phyloP scores from a whole-genome alignment of 2,888 invertebrate species.

The Cephus spinipes region DNA sequence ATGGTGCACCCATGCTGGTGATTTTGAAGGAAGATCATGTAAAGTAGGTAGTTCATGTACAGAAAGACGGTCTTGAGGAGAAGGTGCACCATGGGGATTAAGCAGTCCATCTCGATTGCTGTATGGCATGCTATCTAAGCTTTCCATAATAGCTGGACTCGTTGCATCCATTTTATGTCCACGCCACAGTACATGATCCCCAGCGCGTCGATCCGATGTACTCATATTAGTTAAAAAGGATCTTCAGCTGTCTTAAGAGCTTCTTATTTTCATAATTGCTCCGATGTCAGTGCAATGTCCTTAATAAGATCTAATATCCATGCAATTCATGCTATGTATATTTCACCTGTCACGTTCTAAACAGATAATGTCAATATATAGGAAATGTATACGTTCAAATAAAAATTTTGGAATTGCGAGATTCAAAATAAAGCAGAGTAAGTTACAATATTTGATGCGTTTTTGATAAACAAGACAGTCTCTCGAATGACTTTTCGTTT shows the following conservation, averaged over 20 bases:
- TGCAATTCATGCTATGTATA: neutral
- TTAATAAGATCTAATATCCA: neutral
- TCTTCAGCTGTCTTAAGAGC: neutral
- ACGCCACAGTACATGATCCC: conserved; percentile 31
- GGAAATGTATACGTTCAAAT: neutral
- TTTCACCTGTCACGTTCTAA: neutral
- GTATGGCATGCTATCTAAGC: conserved; percentile 48
- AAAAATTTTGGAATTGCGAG: neutral
- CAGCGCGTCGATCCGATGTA: conserved; percentile 14
- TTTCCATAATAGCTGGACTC: conserved; percentile 61
- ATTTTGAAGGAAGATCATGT: conserved; percentile 18
- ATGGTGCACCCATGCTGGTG: conserved; percentile 21
- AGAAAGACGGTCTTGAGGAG: conserved; percentile 28
- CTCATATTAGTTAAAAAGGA: conserved; percentile 24
- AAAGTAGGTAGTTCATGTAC: conserved; percentile 33
- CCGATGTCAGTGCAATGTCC: neutral
- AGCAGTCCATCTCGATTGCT: conserved; percentile 31
- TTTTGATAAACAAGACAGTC: neutral
- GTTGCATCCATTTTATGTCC: conserved; percentile 35
- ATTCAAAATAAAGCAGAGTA: neutral
- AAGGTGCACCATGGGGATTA: conserved; percentile 9
- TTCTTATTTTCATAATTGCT: neutral
- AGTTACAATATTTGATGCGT: neutral
- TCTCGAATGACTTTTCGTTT: neutral
- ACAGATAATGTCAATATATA: neutral